Conservation (phyloP, 2,113 vertebrate genomes). For the Callithrix jacchus region DNA sequence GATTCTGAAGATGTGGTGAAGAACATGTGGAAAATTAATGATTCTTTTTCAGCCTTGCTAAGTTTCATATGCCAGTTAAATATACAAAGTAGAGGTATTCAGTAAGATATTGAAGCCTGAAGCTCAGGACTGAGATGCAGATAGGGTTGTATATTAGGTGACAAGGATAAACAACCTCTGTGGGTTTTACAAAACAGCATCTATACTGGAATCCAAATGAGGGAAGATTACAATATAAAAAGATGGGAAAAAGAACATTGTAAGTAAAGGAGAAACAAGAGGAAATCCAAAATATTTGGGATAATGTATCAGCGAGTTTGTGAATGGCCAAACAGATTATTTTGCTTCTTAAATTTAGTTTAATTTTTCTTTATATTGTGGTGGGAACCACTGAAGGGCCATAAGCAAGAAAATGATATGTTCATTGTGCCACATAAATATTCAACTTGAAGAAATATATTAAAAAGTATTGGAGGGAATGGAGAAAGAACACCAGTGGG, state of each 20-base stretch:
- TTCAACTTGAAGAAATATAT: neutral
- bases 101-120: neutral
- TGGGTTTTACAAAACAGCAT: neutral
- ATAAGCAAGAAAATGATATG: neutral
- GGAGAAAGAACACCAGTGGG: neutral
- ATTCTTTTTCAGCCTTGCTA: neutral
- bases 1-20: neutral
- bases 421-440: neutral
- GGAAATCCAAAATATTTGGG: neutral
- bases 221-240: neutral
- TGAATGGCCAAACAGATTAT: neutral
- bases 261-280: neutral
- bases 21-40: neutral
- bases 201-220: neutral
- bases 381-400: neutral
- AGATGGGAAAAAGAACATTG: neutral
- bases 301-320: neutral
- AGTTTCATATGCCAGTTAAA: neutral
- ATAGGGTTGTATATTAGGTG: neutral
- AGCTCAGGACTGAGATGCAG: neutral
- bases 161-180: neutral
- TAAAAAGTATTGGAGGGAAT: neutral
- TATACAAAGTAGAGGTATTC: neutral
- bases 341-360: neutral
- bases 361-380: neutral